A percentile compares a stretch with the other conserved stretches of the same genome.
phyloP scores from a whole-genome alignment of 2,797 vertebrate species.

The Syngnathus acus region DNA sequence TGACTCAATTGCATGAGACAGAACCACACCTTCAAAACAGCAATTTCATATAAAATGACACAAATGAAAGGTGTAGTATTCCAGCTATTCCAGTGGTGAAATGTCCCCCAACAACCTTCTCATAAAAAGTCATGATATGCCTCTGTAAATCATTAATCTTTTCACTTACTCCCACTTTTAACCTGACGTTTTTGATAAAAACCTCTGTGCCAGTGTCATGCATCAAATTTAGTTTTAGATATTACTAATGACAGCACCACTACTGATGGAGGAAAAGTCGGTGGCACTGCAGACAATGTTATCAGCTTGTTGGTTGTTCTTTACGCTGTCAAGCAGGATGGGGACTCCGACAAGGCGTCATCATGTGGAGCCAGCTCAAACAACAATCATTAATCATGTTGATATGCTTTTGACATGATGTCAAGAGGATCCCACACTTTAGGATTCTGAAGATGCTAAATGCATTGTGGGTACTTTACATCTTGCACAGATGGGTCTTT shows the following conservation, averaged over 20 bases:
- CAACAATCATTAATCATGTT: constrained; percentile 4
- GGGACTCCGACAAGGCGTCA: constrained; percentile 33
- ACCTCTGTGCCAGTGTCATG: constrained; percentile 2
- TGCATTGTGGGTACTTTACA: neutral
- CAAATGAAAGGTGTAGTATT: neutral
- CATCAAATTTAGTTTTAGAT: constrained; percentile 13
- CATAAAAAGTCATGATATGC: neutral
- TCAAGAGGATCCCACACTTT: neutral
- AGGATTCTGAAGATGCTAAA: neutral
- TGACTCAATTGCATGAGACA: neutral
- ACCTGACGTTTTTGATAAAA: neutral
- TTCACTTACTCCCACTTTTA: constrained; percentile 3
- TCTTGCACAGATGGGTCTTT: neutral
- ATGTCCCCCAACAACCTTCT: too few relatives aligned
- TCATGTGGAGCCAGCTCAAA: constrained; percentile 34
- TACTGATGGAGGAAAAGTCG: constrained; percentile 47
- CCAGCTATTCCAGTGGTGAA: neutral
- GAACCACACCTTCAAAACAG: too few relatives aligned
- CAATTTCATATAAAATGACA: too few relatives aligned
- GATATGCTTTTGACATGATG: neutral
- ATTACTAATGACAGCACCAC: constrained; percentile 11
- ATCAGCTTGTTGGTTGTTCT: constrained; percentile 44
- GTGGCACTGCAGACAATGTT: constrained; percentile 53
- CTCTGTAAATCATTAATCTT: neutral
- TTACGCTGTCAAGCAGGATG: constrained; percentile 31